Evolutionary conservation across 2,113 vertebrate species (phyloP).

Genomic region (Lagopus muta): DNA sequence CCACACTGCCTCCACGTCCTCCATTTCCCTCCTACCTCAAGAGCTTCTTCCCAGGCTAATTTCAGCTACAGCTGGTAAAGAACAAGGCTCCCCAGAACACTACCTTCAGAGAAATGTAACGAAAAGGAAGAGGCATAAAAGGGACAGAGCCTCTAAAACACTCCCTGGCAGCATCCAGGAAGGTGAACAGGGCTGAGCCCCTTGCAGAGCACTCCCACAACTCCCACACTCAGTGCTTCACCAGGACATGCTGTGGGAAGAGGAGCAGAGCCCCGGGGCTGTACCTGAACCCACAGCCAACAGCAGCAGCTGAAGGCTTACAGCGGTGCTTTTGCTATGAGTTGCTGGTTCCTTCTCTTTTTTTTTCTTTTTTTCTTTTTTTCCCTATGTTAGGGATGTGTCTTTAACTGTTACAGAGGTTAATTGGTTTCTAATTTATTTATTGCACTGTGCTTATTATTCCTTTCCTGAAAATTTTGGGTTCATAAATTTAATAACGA

Average conservation of each 20-base stretch:
- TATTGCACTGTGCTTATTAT: not conserved
- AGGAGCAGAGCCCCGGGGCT: not conserved
- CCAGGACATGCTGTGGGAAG: not conserved
- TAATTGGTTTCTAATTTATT: constrained; percentile 58
- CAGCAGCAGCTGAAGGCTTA: not conserved
- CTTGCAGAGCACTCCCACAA: not conserved
- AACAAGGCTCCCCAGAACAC: not conserved
- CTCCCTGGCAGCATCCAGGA: not conserved
- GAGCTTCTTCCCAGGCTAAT: not conserved
- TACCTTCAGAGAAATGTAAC: not conserved
- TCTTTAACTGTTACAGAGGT: not conserved
- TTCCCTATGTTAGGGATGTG: not conserved
- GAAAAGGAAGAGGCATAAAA: not conserved
- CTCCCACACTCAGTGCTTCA: fast-evolving
- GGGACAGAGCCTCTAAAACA: not conserved
- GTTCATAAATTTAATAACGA: constrained; percentile 52
- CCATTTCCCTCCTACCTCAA: not conserved
- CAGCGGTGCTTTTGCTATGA: not conserved
- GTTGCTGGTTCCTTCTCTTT: not conserved
- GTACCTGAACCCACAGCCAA: not conserved
- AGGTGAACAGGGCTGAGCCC: not conserved
- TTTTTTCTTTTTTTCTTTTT: too few relatives aligned
- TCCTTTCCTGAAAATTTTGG: constrained; percentile 31
- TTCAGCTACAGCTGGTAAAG: not conserved
- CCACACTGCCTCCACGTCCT: not conserved